A percentile compares a stretch with the other conserved stretches of the same genome.
phyloP scores from a whole-genome alignment of 2,888 invertebrate species.

The Drosophila kokeensis region DNA sequence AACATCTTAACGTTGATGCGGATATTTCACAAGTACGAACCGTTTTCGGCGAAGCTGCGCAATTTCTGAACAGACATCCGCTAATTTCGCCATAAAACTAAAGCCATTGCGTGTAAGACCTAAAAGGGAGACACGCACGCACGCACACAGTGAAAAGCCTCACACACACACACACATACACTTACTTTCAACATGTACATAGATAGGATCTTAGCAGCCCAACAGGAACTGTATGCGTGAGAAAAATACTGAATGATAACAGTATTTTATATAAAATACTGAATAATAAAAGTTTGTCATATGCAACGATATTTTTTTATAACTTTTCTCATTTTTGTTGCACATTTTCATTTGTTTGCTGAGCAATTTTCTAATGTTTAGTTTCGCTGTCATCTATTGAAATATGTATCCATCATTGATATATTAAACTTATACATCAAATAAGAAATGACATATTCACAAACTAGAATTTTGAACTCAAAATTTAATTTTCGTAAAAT shows the following conservation, averaged over 20 bases:
- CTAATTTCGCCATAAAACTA: slow-evolving; percentile 79
- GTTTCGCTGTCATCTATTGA: neutral
- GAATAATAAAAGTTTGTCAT: too few relatives aligned
- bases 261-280: neutral
- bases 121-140: slow-evolving; percentile 45
- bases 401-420: neutral
- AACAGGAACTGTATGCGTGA: slow-evolving; percentile 19
- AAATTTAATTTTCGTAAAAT: too few relatives aligned
- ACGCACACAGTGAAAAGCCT: neutral
- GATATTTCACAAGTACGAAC: slow-evolving; percentile 57
- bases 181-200: neutral
- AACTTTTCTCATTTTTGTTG: neutral
- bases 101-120: slow-evolving; percentile 73
- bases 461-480: too few relatives aligned
- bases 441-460: neutral
- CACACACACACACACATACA: neutral
- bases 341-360: neutral
- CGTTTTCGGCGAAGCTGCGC: slow-evolving; percentile 46
- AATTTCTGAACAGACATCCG: slow-evolving; percentile 50
- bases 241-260: slow-evolving; percentile 8
- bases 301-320: neutral
- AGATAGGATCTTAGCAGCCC: slow-evolving; percentile 5
- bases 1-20: slow-evolving; percentile 17
- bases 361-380: neutral
- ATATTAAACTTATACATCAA: neutral